Conservation (phyloP, 2,888 invertebrate species). For the Trachelus tabidus region DNA sequence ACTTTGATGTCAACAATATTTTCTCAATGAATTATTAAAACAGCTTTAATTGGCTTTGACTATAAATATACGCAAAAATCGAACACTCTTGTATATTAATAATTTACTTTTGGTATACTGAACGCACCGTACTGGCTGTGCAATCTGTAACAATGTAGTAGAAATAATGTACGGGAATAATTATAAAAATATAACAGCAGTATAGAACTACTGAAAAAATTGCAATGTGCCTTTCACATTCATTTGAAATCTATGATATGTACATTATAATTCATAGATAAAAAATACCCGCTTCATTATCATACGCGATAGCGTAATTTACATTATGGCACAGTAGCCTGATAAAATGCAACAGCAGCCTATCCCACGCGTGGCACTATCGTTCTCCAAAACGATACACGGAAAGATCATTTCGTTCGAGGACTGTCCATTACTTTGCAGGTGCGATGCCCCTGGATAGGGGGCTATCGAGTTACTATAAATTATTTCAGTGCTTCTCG, state of each 20-base stretch:
- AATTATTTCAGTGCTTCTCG: slow-evolving; percentile 46
- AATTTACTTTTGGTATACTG: neutral
- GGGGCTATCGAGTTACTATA: slow-evolving; percentile 27
- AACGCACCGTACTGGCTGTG: neutral
- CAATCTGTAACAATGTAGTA: neutral
- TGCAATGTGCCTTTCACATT: too few relatives aligned
- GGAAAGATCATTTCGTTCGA: neutral
- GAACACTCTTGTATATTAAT: neutral
- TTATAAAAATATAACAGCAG: neutral
- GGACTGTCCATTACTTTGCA: neutral
- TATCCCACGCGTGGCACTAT: neutral
- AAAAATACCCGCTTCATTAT: neutral
- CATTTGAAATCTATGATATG: neutral
- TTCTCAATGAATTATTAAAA: neutral
- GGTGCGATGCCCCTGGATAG: neutral
- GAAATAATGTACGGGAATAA: neutral
- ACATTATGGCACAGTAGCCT: neutral
- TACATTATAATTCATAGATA: neutral
- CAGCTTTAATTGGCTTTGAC: neutral
- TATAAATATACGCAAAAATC: neutral
- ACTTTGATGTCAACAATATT: neutral
- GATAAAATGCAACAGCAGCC: neutral
- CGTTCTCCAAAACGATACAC: neutral
- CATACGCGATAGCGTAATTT: neutral
- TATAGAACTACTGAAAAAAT: neutral